Conservation (phyloP, 2,888 invertebrate species). For the Trichogramma evanescens region DNA sequence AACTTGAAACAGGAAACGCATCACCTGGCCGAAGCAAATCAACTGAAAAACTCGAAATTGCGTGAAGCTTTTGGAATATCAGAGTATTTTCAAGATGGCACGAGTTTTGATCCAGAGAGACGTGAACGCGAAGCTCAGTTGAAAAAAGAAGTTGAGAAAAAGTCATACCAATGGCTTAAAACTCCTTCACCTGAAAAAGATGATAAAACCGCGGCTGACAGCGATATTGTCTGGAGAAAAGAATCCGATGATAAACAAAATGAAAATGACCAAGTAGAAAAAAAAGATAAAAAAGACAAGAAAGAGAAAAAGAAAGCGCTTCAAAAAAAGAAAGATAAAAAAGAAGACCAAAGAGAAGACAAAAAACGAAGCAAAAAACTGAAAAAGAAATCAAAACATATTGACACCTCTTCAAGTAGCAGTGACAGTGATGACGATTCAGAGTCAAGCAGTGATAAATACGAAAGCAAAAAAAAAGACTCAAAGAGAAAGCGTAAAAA, state of each 20-base stretch:
- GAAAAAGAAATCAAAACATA: too few relatives aligned
- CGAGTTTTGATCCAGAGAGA: constrained; percentile 79
- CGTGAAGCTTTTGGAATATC: constrained; percentile 93
- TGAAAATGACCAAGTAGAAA: not conserved
- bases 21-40: constrained; percentile 91
- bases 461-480: too few relatives aligned
- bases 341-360: not conserved
- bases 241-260: not conserved
- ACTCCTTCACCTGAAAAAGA: constrained; percentile 57
- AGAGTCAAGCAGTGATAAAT: too few relatives aligned
- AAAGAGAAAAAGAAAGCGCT: not conserved
- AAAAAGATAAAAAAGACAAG: not conserved
- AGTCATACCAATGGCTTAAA: constrained; percentile 66
- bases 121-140: constrained; percentile 56
- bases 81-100: constrained; percentile 88
- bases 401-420: too few relatives aligned
- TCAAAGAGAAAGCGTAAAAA: too few relatives aligned
- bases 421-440: too few relatives aligned
- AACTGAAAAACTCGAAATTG: constrained; percentile 86
- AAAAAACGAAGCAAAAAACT: not conserved
- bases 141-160: constrained; percentile 48
- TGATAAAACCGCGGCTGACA: too few relatives aligned
- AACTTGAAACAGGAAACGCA: constrained; percentile 71
- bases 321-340: not conserved
- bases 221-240: too few relatives aligned